Percentiles rank a stretch among this genome's conserved stretches.
Evolutionary conservation across 2,797 vertebrate species (phyloP).

Genomic region (Gallinago stenura): DNA sequence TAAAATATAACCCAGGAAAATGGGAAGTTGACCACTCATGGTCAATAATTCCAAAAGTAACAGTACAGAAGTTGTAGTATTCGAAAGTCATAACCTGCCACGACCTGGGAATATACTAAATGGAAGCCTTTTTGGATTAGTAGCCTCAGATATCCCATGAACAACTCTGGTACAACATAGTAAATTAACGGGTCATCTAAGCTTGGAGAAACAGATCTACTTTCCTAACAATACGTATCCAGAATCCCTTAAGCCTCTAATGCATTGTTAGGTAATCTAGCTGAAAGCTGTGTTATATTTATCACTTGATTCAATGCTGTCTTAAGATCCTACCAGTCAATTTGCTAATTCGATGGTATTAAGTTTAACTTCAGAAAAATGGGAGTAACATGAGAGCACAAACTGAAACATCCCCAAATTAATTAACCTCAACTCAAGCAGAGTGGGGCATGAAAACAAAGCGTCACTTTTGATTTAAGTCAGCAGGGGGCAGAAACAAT

Average conservation of each 20-base stretch:
- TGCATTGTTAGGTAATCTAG: conserved; percentile 47
- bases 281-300: conserved; percentile 39
- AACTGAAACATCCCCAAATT: not conserved
- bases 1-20: not conserved
- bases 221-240: conserved; percentile 21
- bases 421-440: not conserved
- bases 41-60: not conserved
- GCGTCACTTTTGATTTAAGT: not conserved
- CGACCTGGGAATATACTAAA: not conserved
- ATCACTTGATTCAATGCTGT: not conserved
- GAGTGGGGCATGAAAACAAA: not conserved
- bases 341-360: not conserved
- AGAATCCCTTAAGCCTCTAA: conserved; percentile 55
- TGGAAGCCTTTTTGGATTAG: not conserved
- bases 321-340: not conserved
- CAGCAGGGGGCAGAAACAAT: not conserved
- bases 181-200: not conserved
- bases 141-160: not conserved
- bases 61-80: not conserved
- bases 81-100: not conserved
- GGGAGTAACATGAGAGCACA: not conserved
- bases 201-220: conserved; percentile 14
- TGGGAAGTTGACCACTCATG: not conserved
- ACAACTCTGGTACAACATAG: not conserved
- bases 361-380: not conserved